These are phyloP conservation scores for Ptilodon capucinus DNA, from an alignment of 2,888 invertebrate genomes.

Conservation along the genomic window DNA sequence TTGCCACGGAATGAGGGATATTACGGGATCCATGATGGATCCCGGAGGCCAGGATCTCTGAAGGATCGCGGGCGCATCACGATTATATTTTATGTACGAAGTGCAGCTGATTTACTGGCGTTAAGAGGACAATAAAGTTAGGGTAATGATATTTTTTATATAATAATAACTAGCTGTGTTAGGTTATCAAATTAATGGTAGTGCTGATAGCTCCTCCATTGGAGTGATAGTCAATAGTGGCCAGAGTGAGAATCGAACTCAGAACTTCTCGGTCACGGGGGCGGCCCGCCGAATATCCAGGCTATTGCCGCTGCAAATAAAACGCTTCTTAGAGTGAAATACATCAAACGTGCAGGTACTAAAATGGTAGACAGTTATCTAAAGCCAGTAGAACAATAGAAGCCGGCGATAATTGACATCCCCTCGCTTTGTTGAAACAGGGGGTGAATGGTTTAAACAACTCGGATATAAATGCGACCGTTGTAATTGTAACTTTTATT, in stretches of 20 bases:
- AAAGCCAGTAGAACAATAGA: not conserved
- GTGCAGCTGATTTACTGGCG: not conserved
- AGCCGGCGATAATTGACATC: not conserved
- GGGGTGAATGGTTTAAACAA: not conserved
- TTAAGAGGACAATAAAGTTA: not conserved
- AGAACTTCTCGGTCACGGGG: too few species aligned
- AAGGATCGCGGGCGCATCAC: conserved; percentile 17
- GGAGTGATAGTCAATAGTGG: too few species aligned
- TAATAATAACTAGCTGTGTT: too few species aligned
- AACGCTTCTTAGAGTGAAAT: too few species aligned
- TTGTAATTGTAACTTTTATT: not conserved
- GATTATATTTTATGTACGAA: conserved; percentile 16
- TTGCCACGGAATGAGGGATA: conserved; percentile 10
- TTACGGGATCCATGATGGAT: conserved; percentile 1
- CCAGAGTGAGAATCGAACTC: too few species aligned
- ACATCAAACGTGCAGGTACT: not conserved
- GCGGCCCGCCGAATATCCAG: too few species aligned
- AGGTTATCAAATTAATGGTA: too few species aligned
- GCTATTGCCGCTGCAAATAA: too few species aligned
- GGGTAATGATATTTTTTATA: too few species aligned
- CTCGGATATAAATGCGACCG: not conserved
- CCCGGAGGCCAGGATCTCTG: conserved; percentile 1
- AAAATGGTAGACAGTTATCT: not conserved
- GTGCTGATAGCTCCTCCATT: too few species aligned
- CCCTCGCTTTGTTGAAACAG: not conserved